A percentile compares a stretch with the other conserved stretches of the same genome.
Conservation (phyloP, 2,113 vertebrate species). For the Thunnus thynnus region DNA sequence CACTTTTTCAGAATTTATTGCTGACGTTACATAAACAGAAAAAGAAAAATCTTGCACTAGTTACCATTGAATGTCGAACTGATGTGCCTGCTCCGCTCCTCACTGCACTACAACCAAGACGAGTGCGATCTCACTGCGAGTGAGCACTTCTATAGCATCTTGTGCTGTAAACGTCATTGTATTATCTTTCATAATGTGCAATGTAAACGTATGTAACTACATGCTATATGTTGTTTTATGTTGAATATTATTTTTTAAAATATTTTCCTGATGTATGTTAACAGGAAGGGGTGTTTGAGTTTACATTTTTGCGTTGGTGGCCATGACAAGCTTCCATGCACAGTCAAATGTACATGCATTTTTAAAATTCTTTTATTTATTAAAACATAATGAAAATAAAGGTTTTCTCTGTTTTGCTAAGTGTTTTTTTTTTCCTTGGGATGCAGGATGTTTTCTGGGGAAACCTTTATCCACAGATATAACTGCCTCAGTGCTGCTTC, state of each 20-base stretch:
- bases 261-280: slow-evolving; percentile 9
- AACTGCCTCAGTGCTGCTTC: no score
- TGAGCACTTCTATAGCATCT: slow-evolving; percentile 1
- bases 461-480: no score
- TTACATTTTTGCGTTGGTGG: slow-evolving; percentile 23
- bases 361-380: slow-evolving; percentile 60
- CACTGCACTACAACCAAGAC: slow-evolving; percentile 37
- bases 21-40: slow-evolving; percentile 5
- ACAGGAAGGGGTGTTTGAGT: neutral
- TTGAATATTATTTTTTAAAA: neutral
- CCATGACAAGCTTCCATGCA: neutral
- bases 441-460: neutral
- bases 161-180: neutral
- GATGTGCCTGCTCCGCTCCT: slow-evolving; percentile 35
- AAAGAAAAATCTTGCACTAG: slow-evolving; percentile 39
- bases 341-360: slow-evolving; percentile 31
- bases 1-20: neutral
- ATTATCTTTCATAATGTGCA: slow-evolving; percentile 37
- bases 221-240: neutral
- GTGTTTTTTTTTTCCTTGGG: neutral
- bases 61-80: slow-evolving; percentile 58
- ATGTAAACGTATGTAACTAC: slow-evolving; percentile 23
- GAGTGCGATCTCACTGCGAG: neutral
- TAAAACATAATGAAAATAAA: slow-evolving; percentile 25
- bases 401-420: no score